A percentile compares a stretch with the other conserved stretches of the same genome.
phyloP scores from a whole-genome alignment of 2,797 vertebrate species.

The Pseudochaenichthys georgianus region DNA sequence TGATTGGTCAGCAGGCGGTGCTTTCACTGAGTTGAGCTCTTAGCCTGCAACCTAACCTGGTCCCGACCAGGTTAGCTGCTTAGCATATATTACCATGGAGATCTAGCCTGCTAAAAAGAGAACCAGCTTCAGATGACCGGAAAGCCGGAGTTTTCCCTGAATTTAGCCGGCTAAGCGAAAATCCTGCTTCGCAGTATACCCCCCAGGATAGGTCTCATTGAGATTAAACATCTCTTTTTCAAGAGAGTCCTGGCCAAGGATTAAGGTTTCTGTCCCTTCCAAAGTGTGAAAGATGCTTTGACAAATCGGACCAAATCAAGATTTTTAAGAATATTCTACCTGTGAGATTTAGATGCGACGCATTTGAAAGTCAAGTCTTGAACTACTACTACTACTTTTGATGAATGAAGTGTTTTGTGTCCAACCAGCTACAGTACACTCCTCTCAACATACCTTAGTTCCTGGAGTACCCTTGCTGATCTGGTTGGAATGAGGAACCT shows the following conservation, averaged over 20 bases:
- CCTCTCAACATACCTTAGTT: constrained; percentile 70
- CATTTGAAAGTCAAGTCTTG: neutral
- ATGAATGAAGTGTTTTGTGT: neutral
- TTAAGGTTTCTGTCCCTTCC: neutral
- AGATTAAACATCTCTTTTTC: too few relatives aligned
- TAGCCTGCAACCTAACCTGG: too few relatives aligned
- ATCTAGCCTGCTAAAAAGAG: too few relatives aligned
- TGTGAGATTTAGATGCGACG: neutral
- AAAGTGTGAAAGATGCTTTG: neutral
- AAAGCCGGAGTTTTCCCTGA: too few relatives aligned
- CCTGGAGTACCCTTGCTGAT: constrained; percentile 81
- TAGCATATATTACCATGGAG: too few relatives aligned
- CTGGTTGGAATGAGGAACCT: constrained; percentile 79
- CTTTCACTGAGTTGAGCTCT: too few relatives aligned
- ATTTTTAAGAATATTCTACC: neutral
- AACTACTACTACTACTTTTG: neutral
- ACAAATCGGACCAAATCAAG: neutral
- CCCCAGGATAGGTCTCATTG: too few relatives aligned
- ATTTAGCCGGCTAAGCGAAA: too few relatives aligned
- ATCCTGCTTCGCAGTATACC: too few relatives aligned
- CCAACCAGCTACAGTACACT: neutral
- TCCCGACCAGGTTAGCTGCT: too few relatives aligned
- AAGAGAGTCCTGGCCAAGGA: neutral
- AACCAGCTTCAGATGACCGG: too few relatives aligned
- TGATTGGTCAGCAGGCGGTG: too few relatives aligned